Conservation (phyloP, 2,888 invertebrate genomes). For the Hofmannophila pseudospretella region DNA sequence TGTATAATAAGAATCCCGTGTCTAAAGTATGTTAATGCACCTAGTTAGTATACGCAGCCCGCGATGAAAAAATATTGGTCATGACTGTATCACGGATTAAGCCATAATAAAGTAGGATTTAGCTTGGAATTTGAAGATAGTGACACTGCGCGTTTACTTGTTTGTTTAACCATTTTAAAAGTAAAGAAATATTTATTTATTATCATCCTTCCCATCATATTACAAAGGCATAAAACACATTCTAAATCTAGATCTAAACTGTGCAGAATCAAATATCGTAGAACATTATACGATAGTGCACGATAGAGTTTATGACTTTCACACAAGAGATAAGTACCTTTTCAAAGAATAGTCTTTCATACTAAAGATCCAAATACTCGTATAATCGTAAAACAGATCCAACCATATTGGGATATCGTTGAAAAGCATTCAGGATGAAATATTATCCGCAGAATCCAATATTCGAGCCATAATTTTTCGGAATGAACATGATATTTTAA, state of each 20-base stretch:
- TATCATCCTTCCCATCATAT: too few species aligned
- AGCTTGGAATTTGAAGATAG: constrained; percentile 15
- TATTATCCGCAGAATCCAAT: constrained; percentile 14
- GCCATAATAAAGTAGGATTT: constrained; percentile 31
- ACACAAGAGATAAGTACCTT: neutral
- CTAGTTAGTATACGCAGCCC: too few species aligned
- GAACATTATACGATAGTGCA: too few species aligned
- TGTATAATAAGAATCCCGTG: too few species aligned
- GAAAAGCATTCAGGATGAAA: constrained; percentile 3
- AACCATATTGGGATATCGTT: constrained; percentile 4
- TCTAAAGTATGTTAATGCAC: too few species aligned
- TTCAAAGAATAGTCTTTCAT: neutral
- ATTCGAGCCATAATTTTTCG: constrained; percentile 13
- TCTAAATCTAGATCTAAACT: too few species aligned
- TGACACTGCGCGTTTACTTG: constrained; percentile 11
- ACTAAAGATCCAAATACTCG: constrained; percentile 1
- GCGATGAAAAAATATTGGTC: too few species aligned
- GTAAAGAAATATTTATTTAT: too few species aligned
- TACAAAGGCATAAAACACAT: too few species aligned
- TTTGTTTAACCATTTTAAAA: constrained; percentile 9
- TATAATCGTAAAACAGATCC: constrained; percentile 3
- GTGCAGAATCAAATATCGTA: too few species aligned
- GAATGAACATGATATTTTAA: constrained; percentile 35
- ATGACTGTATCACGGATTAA: too few species aligned
- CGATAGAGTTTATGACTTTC: constrained; percentile 1